Conservation (phyloP, 1,140 invertebrate species). For the Apocrypta bakeri region DNA sequence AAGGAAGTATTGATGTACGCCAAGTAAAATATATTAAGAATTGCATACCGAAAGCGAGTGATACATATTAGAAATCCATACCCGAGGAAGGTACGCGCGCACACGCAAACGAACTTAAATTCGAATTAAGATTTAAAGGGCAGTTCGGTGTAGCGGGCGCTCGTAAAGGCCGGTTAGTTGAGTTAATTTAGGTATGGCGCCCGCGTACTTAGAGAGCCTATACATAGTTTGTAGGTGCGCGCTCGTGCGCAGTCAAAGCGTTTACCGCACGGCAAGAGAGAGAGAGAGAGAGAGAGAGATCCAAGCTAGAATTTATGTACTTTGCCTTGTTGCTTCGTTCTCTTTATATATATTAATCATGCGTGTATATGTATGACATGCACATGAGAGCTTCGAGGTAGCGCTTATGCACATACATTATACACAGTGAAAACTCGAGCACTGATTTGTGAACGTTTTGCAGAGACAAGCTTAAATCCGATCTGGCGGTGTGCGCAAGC, state of each 20-base stretch:
- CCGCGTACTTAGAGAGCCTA: not conserved
- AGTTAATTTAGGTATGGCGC: conserved; percentile 35
- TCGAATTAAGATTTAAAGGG: conserved; percentile 39
- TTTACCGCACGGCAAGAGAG: not conserved
- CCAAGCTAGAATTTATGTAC: conserved; percentile 42
- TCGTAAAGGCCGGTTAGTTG: conserved; percentile 16
- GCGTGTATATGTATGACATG: too few species aligned
- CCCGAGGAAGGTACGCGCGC: not conserved
- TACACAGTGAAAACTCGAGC: not conserved
- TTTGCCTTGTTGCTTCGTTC: not conserved
- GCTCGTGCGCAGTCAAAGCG: not conserved
- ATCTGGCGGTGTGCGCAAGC: too few species aligned
- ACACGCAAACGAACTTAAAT: conserved; percentile 20
- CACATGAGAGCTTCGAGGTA: too few species aligned
- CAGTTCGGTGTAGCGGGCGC: not conserved
- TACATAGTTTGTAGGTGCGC: too few species aligned
- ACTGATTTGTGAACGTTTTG: not conserved
- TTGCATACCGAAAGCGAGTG: too few species aligned
- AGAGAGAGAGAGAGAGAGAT: too few species aligned
- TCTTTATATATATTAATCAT: too few species aligned
- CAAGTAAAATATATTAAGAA: too few species aligned
- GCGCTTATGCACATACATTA: too few species aligned
- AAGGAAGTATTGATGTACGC: too few species aligned
- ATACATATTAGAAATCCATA: not conserved
- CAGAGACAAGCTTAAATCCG: not conserved